Evolutionary conservation across 2,113 vertebrate genomes (phyloP), one percentile per base, ranked within the genome.

Genomic region (Cinclus cinclus): DNA sequence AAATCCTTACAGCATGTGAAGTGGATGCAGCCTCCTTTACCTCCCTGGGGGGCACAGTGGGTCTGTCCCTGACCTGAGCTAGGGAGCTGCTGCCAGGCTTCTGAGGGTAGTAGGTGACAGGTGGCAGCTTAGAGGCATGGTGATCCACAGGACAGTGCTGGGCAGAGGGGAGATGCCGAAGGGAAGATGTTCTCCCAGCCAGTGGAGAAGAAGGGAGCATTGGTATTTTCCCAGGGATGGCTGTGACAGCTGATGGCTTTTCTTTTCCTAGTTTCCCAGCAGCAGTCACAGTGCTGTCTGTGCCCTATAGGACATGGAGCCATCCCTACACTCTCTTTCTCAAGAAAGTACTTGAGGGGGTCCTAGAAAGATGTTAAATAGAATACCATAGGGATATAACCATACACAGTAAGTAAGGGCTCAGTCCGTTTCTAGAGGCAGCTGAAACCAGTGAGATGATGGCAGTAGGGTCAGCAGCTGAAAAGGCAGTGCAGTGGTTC

Each of bases 121-220:
- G 28, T 30, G 35, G 28, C 58, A 86, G 47, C 42, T 60, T 18
- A 14, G n/a, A 68, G 62, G 13, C 17, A 7, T 3, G 8, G 23
- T 62, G 41, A 12, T 19, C 49, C 2, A 7, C 0, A 0, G 28
- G 33, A 20, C 6, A 22, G 15, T 16, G 20, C 16, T 28, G 44
- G 37, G 60, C 60, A 70, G 39, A 87, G 41, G 24, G 24, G 35
- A 76, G 37, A 12, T 77, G 24, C 37, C 31, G 47, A 62, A 24
- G 14, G 28, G 28, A 28, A n/a, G 47, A 33, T 27, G 21, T 20
- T 78, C 50, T 27, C 13, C n/a, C 31, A 53, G 42, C 27, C 15
- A 7, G 35, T 8, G 31, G 35, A 71, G 62, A 42, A 59, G 59
- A 83, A 15, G 4, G n/a, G 19, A 83, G 3, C 30, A 42, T 21